These are phyloP conservation scores for Prorops nasuta DNA, from an alignment of 1,140 invertebrate genomes.

Conservation along the genomic window DNA sequence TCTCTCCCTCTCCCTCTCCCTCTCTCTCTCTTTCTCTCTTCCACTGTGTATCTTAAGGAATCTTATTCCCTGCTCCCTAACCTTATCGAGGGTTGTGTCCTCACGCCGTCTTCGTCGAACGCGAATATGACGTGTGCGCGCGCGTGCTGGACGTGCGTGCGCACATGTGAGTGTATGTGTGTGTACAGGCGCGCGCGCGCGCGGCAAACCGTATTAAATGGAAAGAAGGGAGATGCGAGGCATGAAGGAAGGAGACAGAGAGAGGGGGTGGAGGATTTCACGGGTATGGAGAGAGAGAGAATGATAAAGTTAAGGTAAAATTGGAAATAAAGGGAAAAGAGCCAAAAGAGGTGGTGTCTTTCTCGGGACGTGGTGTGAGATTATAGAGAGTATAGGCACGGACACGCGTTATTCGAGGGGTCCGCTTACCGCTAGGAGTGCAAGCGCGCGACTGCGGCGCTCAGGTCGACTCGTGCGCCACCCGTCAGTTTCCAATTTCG, in stretches of 20 bases:
- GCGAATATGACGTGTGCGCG: too few relatives aligned
- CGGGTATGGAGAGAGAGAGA: not conserved
- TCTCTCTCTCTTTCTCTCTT: constrained; percentile 1
- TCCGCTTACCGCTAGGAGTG: constrained; percentile 50
- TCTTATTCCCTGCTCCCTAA: too few relatives aligned
- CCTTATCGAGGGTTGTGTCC: too few relatives aligned
- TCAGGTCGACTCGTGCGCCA: constrained; percentile 39
- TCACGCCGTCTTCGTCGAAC: too few relatives aligned
- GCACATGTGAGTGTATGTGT: too few relatives aligned
- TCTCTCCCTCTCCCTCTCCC: not conserved
- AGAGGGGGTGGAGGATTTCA: not conserved
- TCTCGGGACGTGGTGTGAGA: too few relatives aligned
- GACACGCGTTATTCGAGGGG: constrained; percentile 1
- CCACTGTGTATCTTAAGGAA: too few relatives aligned
- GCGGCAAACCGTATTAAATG: too few relatives aligned
- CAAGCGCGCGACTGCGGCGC: constrained; percentile 52
- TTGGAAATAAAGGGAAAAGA: not conserved
- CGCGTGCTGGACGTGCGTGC: too few relatives aligned
- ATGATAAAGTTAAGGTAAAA: not conserved
- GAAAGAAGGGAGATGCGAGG: too few relatives aligned
- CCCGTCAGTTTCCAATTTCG: constrained; percentile 28
- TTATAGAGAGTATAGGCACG: too few relatives aligned
- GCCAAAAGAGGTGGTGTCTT: not conserved
- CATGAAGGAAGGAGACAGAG: constrained; percentile 2
- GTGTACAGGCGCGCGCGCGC: too few relatives aligned